These are phyloP conservation scores for Dione juno DNA, from an alignment of 2,888 invertebrate species.

Conservation along the genomic window DNA sequence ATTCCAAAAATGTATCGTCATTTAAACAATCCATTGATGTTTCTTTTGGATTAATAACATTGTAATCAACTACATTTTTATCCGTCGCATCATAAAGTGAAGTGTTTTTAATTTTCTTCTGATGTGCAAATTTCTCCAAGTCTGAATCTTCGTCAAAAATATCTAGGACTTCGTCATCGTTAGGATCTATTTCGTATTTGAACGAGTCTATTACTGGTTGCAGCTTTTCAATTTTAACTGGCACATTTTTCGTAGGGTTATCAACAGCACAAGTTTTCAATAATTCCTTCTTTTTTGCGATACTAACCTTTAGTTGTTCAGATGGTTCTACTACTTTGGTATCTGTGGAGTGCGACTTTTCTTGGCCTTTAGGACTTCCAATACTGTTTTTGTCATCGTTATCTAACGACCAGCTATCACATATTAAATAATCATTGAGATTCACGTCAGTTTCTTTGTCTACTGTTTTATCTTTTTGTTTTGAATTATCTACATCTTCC, in stretches of 20 bases:
- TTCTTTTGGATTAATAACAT: slow-evolving; percentile 57
- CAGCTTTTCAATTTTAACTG: slow-evolving; percentile 61
- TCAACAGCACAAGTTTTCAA: slow-evolving; percentile 44
- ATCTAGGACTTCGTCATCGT: slow-evolving; percentile 66
- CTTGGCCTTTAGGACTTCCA: slow-evolving; percentile 60
- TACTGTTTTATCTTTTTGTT: slow-evolving; percentile 43
- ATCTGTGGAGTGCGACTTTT: slow-evolving; percentile 47
- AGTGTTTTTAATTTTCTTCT: slow-evolving; percentile 51
- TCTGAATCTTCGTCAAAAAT: slow-evolving; percentile 63
- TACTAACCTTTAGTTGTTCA: slow-evolving; percentile 52
- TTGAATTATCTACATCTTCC: slow-evolving; percentile 42
- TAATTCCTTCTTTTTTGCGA: slow-evolving; percentile 47
- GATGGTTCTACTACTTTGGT: slow-evolving; percentile 50
- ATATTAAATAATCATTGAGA: slow-evolving; percentile 73
- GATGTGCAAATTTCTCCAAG: slow-evolving; percentile 57
- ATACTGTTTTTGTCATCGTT: slow-evolving; percentile 68
- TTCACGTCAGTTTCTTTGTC: slow-evolving; percentile 67
- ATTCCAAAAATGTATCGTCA: slow-evolving; percentile 75
- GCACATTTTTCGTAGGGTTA: slow-evolving; percentile 43
- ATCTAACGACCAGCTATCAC: slow-evolving; percentile 79
- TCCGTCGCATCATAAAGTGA: slow-evolving; percentile 58
- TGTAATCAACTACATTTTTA: slow-evolving; percentile 57
- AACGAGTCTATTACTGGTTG: slow-evolving; percentile 74
- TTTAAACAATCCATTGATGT: slow-evolving; percentile 61
- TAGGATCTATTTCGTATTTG: slow-evolving; percentile 73